Evolutionary conservation across 2,888 invertebrate genomes (phyloP), one percentile per base, ranked within the genome.

Genomic region (Crocallis elinguaria): DNA sequence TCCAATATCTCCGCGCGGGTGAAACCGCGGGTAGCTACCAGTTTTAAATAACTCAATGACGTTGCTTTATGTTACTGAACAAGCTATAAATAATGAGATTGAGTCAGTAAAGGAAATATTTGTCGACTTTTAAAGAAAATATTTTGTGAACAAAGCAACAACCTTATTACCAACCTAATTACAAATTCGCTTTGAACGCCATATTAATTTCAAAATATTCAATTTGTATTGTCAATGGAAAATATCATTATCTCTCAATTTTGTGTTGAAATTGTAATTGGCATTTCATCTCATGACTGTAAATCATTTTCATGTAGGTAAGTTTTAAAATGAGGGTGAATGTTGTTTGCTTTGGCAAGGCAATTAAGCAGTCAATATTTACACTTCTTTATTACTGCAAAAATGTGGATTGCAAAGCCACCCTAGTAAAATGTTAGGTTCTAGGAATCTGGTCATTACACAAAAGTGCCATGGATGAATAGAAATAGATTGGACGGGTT

Each of bases 291-390:
- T 19, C 35, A 11, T 29, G 25, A 6, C 11, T 23, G 45, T 17
- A 41, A 52, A 45, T 52, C 41, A 52, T 46, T 51, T 19, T 27
- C 14, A 23, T 9, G 29, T 16, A 23, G n/a, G 29, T 16, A 30
- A 39, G 45, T 45, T 27, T 17, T 25, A 19, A 25, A 21, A 6
- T 12, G 39, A 29, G 32, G 21, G 33, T 30, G 35, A 44, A 32
- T 3, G 33, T 35, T 51, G 42, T 23, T 50, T 51, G 41, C 36
- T 52, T 30, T 12, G 41, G 39, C 19, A 30, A 52, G 41, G 45
- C 45, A 52, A 52, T 52, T 41, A 52, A 12, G 29, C 13, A 33
- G 32, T 27, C 17, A 41, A 35, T 46, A 46, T 52, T 52, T 27
- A 29, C 25, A 25, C 32, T 17, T 29, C 25, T 33, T 41, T 29